These are phyloP conservation scores for Argyra leucocephala DNA, from an alignment of 2,888 invertebrate genomes.

Conservation along the genomic window DNA sequence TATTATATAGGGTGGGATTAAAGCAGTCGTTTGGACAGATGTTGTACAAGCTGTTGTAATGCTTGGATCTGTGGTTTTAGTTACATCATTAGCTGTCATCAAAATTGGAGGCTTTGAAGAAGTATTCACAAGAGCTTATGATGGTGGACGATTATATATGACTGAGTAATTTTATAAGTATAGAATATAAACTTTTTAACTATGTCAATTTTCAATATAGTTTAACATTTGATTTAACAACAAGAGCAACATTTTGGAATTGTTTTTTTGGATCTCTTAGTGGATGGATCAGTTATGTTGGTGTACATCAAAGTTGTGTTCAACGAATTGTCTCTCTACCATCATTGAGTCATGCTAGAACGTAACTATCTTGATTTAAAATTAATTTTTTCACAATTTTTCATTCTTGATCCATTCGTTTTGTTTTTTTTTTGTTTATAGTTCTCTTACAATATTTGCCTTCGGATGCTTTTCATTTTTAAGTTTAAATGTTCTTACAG, in stretches of 20 bases:
- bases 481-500: conserved; percentile 50
- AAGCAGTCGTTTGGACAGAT: conserved; percentile 49
- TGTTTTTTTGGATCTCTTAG: conserved; percentile 50
- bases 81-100: conserved; percentile 39
- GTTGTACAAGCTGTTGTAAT: conserved; percentile 44
- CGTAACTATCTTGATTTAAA: conserved; percentile 30
- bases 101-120: conserved; percentile 41
- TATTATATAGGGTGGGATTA: conserved; percentile 42
- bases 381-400: background rate
- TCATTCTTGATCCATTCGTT: background rate
- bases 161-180: conserved; percentile 33
- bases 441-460: conserved; percentile 48
- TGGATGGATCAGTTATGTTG: conserved; percentile 54
- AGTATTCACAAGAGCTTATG: conserved; percentile 36
- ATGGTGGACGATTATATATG: conserved; percentile 39
- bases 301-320: conserved; percentile 63
- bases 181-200: background rate
- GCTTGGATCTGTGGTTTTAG: conserved; percentile 38
- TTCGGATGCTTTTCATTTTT: conserved; percentile 49
- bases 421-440: conserved; percentile 25
- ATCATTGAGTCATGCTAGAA: conserved; percentile 48
- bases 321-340: conserved; percentile 59
- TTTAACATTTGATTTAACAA: conserved; percentile 50
- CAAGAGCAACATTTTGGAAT: conserved; percentile 57
- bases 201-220: conserved; percentile 36